These are phyloP conservation scores for Charina bottae DNA, from an alignment of 2,113 vertebrate genomes.

Conservation along the genomic window DNA sequence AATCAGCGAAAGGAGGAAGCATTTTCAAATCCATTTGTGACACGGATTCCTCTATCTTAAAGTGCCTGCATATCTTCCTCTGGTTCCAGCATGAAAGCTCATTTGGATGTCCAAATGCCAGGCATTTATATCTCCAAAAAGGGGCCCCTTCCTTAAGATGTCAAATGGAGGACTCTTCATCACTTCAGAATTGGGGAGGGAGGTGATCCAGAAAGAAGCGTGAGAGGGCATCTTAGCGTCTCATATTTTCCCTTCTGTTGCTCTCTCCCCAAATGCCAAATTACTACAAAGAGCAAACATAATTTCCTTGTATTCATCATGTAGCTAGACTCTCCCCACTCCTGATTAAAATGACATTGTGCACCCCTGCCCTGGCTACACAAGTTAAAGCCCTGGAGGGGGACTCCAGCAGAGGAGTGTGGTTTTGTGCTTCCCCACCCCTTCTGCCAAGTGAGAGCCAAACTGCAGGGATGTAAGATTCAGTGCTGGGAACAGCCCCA, in stretches of 20 bases:
- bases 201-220: not conserved
- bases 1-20: not conserved
- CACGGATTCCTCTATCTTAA: no score
- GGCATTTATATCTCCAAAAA: not conserved
- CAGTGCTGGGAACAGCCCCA: constrained; percentile 16
- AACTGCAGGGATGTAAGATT: constrained; percentile 19
- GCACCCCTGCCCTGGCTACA: constrained; percentile 14
- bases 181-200: not conserved
- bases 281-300: constrained; percentile 9
- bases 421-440: constrained; percentile 17
- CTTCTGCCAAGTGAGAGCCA: constrained; percentile 48
- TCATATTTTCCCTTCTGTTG: not conserved
- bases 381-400: constrained; percentile 39
- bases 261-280: not conserved
- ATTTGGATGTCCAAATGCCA: not conserved
- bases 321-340: not conserved
- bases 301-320: no score
- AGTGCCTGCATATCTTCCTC: no score
- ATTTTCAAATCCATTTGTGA: no score
- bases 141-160: not conserved
- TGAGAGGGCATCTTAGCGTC: not conserved
- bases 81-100: not conserved
- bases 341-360: not conserved
- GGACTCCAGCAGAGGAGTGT: constrained; percentile 54
- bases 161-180: not conserved